Evolutionary conservation across 2,888 invertebrate genomes (phyloP), one percentile per base, ranked within the genome.

Genomic region (Chalcis sispes): DNA sequence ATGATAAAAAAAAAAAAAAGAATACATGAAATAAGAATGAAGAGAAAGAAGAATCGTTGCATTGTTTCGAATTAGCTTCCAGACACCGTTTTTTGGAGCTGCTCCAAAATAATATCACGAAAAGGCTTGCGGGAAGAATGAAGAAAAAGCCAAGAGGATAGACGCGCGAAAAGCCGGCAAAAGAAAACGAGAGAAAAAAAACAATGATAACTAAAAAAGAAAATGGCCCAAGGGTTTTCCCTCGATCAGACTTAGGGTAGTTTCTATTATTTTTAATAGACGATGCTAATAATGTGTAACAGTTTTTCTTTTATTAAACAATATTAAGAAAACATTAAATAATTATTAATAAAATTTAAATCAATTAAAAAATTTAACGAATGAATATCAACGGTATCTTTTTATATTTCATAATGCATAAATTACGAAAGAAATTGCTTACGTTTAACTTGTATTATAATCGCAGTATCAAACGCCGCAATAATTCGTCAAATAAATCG

Each of bases 91-190:
- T 80, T 72, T 82, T 84, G 84, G 84, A 82, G 64, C 56, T 73
- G 58, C 58, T 84, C 82, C 84, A 84, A 83, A 81, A 79, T 81
- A 81, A 81, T 80, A 81, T 80, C 71, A 79, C 77, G 66, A 74
- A 79, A 77, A 75, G 58, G 77, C 77, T 77, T 27, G 42, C 50
- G 62, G 74, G 32, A 73, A 67, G 59, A 72, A 78, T 54, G 59
- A 64, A 52, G 54, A 42, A 58, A 62, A 71, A 46, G 40, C 7
- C 18, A 46, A 64, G 36, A 46, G 42, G 42, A 32, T 48, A 36
- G 50, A 70, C 25, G 46, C 29, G n/a, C 23, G 36, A 72, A 64
- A 52, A 74, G 59, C 32, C 23, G 27, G 25, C 3, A 50, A 29
- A n/a, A n/a, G 25, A 66, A 42, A 20, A 40, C n/a, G 32, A 27